Percentiles rank a stretch among this genome's conserved stretches.
Conservation (phyloP, 2,113 vertebrate species). For the Potamarius usumacintae region DNA sequence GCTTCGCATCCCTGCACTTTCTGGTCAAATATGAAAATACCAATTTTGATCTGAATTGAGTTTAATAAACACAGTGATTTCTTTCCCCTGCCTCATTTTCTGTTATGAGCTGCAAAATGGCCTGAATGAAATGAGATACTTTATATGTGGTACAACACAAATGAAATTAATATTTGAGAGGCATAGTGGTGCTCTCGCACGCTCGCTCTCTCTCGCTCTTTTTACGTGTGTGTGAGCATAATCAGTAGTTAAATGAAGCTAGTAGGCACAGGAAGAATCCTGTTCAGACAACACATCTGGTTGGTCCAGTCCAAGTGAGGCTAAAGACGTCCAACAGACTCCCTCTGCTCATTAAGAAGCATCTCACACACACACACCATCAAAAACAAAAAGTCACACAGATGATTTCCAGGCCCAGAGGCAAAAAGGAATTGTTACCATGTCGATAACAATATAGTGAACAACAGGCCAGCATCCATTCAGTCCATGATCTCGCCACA, state of each 20-base stretch:
- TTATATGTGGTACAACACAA: conserved; percentile 38
- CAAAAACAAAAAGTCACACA: neutral
- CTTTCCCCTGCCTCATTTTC: conserved; percentile 35
- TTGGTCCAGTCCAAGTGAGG: neutral
- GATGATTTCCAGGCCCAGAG: neutral
- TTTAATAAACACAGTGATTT: conserved; percentile 56
- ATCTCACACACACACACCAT: neutral
- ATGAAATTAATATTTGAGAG: conserved; percentile 51
- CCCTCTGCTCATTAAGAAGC: conserved; percentile 36
- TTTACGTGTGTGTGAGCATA: conserved; percentile 20
- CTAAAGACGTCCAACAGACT: conserved; percentile 22
- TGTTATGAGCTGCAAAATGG: conserved; percentile 46
- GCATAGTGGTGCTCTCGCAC: neutral
- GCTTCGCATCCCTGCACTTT: conserved; percentile 37
- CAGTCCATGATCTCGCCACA: neutral
- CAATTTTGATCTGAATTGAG: conserved; percentile 50
- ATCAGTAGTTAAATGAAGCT: conserved; percentile 45
- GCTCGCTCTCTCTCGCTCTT: neutral
- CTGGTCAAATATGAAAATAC: conserved; percentile 52
- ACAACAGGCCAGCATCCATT: neutral
- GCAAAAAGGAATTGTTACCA: neutral
- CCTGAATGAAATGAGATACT: conserved; percentile 47
- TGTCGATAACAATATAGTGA: conserved; percentile 7
- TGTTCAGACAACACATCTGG: conserved; percentile 33
- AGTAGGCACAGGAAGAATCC: conserved; percentile 28